Percentiles rank a stretch among this genome's conserved stretches.
Conservation (phyloP, 1,140 invertebrate species). For the Linepithema humile region DNA sequence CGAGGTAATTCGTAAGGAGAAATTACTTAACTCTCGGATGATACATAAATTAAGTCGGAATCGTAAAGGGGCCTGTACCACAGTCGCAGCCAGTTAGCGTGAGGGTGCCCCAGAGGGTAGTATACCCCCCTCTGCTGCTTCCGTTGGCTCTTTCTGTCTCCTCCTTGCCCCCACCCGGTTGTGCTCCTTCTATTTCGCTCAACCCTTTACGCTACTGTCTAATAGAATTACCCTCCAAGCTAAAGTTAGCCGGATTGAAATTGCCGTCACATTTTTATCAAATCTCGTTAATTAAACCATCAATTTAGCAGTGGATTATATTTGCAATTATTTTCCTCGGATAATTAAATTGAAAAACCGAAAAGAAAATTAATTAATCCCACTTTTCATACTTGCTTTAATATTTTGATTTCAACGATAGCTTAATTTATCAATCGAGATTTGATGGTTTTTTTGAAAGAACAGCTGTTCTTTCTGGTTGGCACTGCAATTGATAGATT, state of each 20-base stretch:
- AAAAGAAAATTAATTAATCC: neutral
- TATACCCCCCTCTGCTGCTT: constrained; percentile 76
- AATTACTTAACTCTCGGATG: constrained; percentile 86
- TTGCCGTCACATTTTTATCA: constrained; percentile 82
- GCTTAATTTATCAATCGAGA: neutral
- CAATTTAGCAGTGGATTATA: neutral
- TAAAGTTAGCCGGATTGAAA: constrained; percentile 83
- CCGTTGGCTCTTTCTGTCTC: constrained; percentile 64
- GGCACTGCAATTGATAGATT: neutral
- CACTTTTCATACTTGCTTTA: neutral
- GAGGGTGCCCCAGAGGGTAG: constrained; percentile 84
- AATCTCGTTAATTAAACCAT: constrained; percentile 81
- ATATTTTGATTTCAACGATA: neutral
- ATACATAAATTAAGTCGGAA: constrained; percentile 85
- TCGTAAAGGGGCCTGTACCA: constrained; percentile 83
- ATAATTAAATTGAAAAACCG: neutral
- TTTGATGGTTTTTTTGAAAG: neutral
- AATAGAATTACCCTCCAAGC: constrained; percentile 83
- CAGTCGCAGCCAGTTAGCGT: constrained; percentile 84
- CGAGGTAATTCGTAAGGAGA: constrained; percentile 83
- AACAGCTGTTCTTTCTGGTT: neutral
- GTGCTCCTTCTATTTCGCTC: constrained; percentile 73
- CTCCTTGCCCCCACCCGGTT: constrained; percentile 35
- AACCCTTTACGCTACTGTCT: constrained; percentile 82
- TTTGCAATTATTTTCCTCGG: neutral